Conservation (phyloP, 1,140 invertebrate species). For the Probaryconus sp. region DNA sequence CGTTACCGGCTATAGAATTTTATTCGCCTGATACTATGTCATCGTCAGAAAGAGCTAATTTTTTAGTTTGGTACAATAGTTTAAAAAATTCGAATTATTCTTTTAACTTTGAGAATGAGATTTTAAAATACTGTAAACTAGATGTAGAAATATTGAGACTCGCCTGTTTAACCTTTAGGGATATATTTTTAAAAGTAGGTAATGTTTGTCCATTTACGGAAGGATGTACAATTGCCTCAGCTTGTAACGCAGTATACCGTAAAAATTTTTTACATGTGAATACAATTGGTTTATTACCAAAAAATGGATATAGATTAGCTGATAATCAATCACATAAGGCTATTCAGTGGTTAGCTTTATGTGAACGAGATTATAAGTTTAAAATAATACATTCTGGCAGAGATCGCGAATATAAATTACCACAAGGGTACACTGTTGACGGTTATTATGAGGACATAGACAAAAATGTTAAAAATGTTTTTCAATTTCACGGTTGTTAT, state of each 20-base stretch:
- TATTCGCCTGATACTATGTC: slow-evolving; percentile 51
- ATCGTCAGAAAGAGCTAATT: slow-evolving; percentile 9
- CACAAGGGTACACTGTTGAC: slow-evolving; percentile 4
- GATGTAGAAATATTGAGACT: slow-evolving; percentile 42
- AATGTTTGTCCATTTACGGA: slow-evolving; percentile 34
- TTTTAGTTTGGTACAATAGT: slow-evolving; percentile 40
- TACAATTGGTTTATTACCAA: background rate
- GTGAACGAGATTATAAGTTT: background rate
- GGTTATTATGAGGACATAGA: slow-evolving; percentile 17
- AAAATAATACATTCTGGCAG: background rate
- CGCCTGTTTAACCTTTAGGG: slow-evolving; percentile 39
- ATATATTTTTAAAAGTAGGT: slow-evolving; percentile 25
- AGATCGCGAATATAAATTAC: slow-evolving; percentile 5
- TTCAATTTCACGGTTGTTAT: slow-evolving; percentile 50
- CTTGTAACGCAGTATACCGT: slow-evolving; percentile 26
- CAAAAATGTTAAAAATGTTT: slow-evolving; percentile 13
- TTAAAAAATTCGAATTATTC: slow-evolving; percentile 14
- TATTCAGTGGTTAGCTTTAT: background rate
- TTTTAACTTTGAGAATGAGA: slow-evolving; percentile 50
- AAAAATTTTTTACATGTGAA: slow-evolving; percentile 30
- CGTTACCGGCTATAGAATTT: slow-evolving; percentile 24
- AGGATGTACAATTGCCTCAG: slow-evolving; percentile 35
- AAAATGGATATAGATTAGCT: background rate
- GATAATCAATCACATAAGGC: background rate
- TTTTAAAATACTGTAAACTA: slow-evolving; percentile 34